Conservation (phyloP, 2,888 invertebrate species). For the Eumerus sabulonum region DNA sequence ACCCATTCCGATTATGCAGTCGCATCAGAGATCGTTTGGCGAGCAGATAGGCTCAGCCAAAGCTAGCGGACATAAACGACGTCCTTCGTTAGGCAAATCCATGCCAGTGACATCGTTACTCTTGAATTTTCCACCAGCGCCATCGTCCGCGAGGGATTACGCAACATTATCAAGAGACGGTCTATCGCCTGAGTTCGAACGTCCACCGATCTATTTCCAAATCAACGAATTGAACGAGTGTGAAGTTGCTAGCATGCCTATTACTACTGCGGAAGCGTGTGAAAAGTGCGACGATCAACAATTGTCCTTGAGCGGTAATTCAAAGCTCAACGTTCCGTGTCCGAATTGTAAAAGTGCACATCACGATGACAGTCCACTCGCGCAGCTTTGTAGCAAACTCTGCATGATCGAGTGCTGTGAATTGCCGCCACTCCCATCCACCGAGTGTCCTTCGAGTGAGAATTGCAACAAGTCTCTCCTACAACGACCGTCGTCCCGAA, state of each 20-base stretch:
- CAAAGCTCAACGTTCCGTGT: constrained; percentile 71
- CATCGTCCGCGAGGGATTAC: constrained; percentile 40
- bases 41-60: constrained; percentile 59
- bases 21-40: constrained; percentile 70
- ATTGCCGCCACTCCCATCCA: constrained; percentile 44
- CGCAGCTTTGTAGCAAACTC: constrained; percentile 75
- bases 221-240: constrained; percentile 67
- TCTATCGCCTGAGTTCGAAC: constrained; percentile 71
- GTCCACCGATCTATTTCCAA: constrained; percentile 74
- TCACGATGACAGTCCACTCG: constrained; percentile 69
- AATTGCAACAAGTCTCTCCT: constrained; percentile 6
- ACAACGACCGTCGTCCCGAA: constrained; percentile 66
- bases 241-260: background rate
- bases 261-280: constrained; percentile 43
- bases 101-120: constrained; percentile 78
- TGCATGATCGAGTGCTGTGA: constrained; percentile 75
- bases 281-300: constrained; percentile 1
- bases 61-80: constrained; percentile 74
- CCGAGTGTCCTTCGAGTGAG: constrained; percentile 52
- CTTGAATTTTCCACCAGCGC: constrained; percentile 72
- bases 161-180: constrained; percentile 60
- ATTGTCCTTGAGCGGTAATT: constrained; percentile 65
- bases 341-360: constrained; percentile 71
- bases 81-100: constrained; percentile 76
- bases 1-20: constrained; percentile 71